Percentiles rank a stretch among this genome's conserved stretches.
phyloP scores from a whole-genome alignment of 2,888 invertebrate species.

The Apamea anceps region DNA sequence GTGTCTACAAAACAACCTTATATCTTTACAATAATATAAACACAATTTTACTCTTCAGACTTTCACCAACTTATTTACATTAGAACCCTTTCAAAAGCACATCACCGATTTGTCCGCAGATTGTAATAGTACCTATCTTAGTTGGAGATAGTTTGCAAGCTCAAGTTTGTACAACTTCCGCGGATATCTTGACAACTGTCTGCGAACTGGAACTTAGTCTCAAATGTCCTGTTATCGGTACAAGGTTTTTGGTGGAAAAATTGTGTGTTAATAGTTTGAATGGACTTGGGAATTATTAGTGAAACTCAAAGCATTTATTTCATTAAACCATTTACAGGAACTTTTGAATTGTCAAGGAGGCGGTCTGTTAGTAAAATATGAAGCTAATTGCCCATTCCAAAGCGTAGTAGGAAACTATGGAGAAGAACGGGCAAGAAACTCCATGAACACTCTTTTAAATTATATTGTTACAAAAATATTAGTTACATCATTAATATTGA shows the following conservation, averaged over 20 bases:
- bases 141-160: constrained; percentile 35
- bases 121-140: constrained; percentile 16
- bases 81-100: constrained; percentile 16
- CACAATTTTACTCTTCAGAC: neutral
- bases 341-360: too few relatives aligned
- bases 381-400: too few relatives aligned
- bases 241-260: constrained; percentile 4
- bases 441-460: too few relatives aligned
- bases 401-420: too few relatives aligned
- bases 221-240: constrained; percentile 28
- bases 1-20: neutral
- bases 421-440: too few relatives aligned
- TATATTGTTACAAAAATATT: too few relatives aligned
- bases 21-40: neutral
- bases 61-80: neutral
- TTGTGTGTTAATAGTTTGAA: neutral
- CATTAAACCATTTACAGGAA: too few relatives aligned
- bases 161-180: constrained; percentile 41
- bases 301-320: neutral
- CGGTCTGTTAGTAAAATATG: too few relatives aligned
- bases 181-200: constrained; percentile 41
- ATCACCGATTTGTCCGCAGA: constrained; percentile 36
- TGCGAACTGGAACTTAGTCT: constrained; percentile 33
- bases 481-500: too few relatives aligned
- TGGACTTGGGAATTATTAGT: neutral